Base-by-base conservation (phyloP, 2,888 invertebrate species). In the Chloroclysta siterata region DNA sequence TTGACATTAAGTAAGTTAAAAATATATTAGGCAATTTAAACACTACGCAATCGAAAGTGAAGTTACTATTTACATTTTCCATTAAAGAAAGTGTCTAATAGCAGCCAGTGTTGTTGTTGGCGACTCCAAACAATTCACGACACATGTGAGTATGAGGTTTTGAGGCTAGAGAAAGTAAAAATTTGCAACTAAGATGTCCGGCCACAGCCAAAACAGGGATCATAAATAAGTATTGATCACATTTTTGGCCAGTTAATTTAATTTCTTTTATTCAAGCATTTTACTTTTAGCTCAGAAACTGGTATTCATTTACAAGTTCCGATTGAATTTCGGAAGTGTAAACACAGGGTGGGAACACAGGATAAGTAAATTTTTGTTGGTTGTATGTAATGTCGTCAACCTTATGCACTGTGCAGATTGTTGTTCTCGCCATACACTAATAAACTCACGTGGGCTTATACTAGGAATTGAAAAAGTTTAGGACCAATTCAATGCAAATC, bases 121-220 rank as follows among this genome's bases (percentile, higher is more conserved):
- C 36, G 77, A 78, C 78, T 82, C 76, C 82, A 88, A 88, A 90
- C 89, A 91, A 90, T 89, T 87, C 81, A 72, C 76, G 78, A 74
- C 85, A 80, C 81, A 78, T 77, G 76, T 76, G 72, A 72, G 80
- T 93, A 87, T 84, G 89, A 86, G 91, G 92, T 93, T 90, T 85
- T 82, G 89, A 89, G 93, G 91, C 89, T 91, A 91, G 90, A 93
- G 91, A 93, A 93, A 93, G 92, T 90, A 83, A 85, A 87, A 85
- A 86, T 88, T 87, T 81, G 83, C 85, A 83, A 84, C 77, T 76
- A 74, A 87, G 80, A 85, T 82, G 82, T 84, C 83, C 82, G 84
- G 83, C 74, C 79, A 76, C 73, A 65, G 75, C 76, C 73, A 78
- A 78, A 79, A 77, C 74, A 69, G 62, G 65, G 57, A 77, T 73